A percentile compares a stretch with the other conserved stretches of the same genome.
Conservation (phyloP, 2,888 invertebrate species). For the Cyclophora albipunctata region DNA sequence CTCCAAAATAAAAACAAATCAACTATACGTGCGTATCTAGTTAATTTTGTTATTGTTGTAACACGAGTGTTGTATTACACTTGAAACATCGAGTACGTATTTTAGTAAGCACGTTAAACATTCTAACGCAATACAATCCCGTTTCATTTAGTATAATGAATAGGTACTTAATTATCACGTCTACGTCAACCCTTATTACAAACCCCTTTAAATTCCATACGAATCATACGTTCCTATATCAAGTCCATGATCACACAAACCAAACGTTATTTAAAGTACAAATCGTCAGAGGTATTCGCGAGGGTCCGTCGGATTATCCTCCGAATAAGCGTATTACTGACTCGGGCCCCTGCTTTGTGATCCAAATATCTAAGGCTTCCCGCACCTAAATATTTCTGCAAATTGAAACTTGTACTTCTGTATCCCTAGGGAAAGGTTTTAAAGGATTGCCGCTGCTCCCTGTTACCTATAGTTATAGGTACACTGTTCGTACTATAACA, state of each 20-base stretch:
- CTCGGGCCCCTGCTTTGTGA: slow-evolving; percentile 48
- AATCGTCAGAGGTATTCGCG: slow-evolving; percentile 39
- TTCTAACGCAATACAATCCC: too few species aligned
- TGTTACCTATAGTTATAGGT: slow-evolving; percentile 9
- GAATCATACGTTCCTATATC: too few species aligned
- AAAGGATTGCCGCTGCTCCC: slow-evolving; percentile 7
- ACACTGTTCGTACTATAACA: slow-evolving; percentile 7
- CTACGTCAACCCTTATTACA: too few species aligned
- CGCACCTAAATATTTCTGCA: slow-evolving; percentile 15
- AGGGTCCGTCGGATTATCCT: slow-evolving; percentile 47
- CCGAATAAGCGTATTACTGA: slow-evolving; percentile 65
- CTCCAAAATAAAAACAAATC: too few species aligned
- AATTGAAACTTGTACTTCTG: slow-evolving; percentile 7
- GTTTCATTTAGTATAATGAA: too few species aligned
- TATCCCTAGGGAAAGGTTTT: slow-evolving; percentile 9
- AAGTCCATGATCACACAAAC: slow-evolving; percentile 3
- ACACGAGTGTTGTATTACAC: too few species aligned
- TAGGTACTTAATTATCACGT: too few species aligned
- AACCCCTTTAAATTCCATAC: too few species aligned
- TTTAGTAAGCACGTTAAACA: too few species aligned
- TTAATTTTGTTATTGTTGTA: too few species aligned
- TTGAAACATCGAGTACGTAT: too few species aligned
- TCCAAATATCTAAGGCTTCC: slow-evolving; percentile 54
- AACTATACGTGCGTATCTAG: too few species aligned
- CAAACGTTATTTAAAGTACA: slow-evolving; percentile 18